Base-by-base conservation (phyloP, 1,140 invertebrate species). In the Drosophila saltans region DNA sequence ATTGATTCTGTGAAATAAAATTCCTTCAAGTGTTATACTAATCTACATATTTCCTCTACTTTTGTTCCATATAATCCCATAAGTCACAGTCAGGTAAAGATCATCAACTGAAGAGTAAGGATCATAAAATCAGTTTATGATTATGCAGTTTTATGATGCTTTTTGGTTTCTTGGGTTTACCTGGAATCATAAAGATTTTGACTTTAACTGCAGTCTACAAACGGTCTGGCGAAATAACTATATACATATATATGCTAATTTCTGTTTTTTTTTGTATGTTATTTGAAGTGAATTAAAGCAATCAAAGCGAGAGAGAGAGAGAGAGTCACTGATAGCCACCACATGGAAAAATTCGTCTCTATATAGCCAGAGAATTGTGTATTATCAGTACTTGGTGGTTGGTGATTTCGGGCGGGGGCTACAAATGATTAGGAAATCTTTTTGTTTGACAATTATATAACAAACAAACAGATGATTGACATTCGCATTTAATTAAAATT, bases 121-220 rank as follows among this genome's bases (percentile, higher is more conserved):
- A 21, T 4, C 24, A 56, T 16, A 16, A 78, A 71, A 74, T 67
- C 63, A 70, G 67, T 78, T 78, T 78, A 78, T 75, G 75, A 78
- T 75, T 75, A 78, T 74, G 72, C 75, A 75, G 67, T 75, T 78
- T 72, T 63, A 56, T 58, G 56, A 39, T 64, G 48, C 57, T 24
- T 36, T 58, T 8, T 16, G 16, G n/a, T 41, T 55, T 40, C 26
- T 64, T 28, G 39, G 43, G 28, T 60, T 16, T 26, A 67, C 66
- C 74, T 58, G 68, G 43, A 40, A 69, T 70, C 82, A 85, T 85
- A 86, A 88, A 88, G 71, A 79, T 85, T 69, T 86, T 88, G 82
- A 85, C 82, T 85, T 66, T 72, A 48, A 78, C 70, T 70, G 81
- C 77, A 73, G 48, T 66, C 60, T 48, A 36, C 40, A 33, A 5